These are phyloP conservation scores for Ridgeia piscesae DNA, from an alignment of 1,140 invertebrate genomes.

Conservation along the genomic window DNA sequence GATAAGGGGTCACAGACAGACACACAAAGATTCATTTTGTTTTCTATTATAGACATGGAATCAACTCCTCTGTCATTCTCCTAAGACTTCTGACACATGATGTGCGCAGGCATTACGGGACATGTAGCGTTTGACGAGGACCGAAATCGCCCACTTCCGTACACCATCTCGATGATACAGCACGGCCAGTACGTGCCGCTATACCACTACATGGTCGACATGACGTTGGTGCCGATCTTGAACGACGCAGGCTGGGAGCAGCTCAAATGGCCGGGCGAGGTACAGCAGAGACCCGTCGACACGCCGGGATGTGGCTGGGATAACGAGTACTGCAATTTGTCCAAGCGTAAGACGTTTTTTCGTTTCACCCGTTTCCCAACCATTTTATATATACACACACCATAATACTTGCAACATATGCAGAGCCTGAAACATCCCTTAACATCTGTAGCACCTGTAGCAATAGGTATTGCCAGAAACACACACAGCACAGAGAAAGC, in stretches of 20 bases:
- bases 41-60: too few species aligned
- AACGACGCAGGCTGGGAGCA: neutral
- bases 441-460: too few species aligned
- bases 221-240: neutral
- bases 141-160: neutral
- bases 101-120: neutral
- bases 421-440: too few species aligned
- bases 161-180: neutral
- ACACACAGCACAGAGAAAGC: too few species aligned
- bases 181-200: neutral
- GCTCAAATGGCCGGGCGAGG: neutral
- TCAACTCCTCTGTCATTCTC: too few species aligned
- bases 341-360: neutral
- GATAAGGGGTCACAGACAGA: too few species aligned
- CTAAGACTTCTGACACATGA: too few species aligned
- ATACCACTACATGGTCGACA: neutral
- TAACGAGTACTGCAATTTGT: neutral
- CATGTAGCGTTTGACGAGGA: neutral
- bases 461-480: too few species aligned
- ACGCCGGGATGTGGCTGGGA: neutral
- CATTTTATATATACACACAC: too few species aligned
- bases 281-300: neutral
- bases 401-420: too few species aligned
- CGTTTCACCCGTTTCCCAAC: too few species aligned
- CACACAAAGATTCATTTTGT: too few species aligned